Evolutionary conservation across 2,113 vertebrate species (phyloP).

Genomic region (Chinchilla lanigera): DNA sequence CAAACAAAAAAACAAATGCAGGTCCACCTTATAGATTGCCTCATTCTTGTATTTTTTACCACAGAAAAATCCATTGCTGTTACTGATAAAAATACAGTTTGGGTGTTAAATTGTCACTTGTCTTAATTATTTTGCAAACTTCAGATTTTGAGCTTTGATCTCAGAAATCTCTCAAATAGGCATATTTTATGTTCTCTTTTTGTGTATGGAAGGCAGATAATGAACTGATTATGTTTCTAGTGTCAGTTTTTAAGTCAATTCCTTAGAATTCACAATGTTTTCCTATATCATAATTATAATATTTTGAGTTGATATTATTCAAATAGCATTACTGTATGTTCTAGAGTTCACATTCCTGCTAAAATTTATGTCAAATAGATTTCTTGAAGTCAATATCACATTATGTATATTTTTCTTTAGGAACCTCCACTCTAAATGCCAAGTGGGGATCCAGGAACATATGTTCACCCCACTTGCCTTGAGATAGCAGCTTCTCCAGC

Average conservation of each 20-base stretch:
- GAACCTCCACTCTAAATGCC: background rate
- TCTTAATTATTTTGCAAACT: constrained; percentile 26
- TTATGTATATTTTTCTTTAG: background rate
- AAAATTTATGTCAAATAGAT: background rate
- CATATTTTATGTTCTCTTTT: background rate
- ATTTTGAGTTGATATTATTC: constrained; percentile 9
- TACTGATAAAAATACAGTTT: background rate
- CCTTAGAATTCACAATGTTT: background rate
- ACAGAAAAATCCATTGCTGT: constrained; percentile 5
- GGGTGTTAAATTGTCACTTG: background rate
- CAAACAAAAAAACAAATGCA: background rate
- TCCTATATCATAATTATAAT: background rate
- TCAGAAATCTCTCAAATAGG: background rate
- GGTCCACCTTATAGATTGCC: background rate
- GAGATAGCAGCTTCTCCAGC: background rate
- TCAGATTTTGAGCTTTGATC: constrained; percentile 6
- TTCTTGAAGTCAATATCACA: background rate
- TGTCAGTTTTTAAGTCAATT: background rate
- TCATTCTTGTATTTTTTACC: background rate
- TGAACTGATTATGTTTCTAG: background rate
- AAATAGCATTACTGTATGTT: constrained; percentile 6
- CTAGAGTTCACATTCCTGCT: background rate
- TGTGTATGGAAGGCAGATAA: background rate
- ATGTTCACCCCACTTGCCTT: background rate
- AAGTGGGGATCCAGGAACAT: background rate